Percentiles rank a stretch among this genome's conserved stretches.
These are phyloP conservation scores for Tetragonisca angustula DNA, from an alignment of 2,888 invertebrate genomes.

Conservation along the genomic window DNA sequence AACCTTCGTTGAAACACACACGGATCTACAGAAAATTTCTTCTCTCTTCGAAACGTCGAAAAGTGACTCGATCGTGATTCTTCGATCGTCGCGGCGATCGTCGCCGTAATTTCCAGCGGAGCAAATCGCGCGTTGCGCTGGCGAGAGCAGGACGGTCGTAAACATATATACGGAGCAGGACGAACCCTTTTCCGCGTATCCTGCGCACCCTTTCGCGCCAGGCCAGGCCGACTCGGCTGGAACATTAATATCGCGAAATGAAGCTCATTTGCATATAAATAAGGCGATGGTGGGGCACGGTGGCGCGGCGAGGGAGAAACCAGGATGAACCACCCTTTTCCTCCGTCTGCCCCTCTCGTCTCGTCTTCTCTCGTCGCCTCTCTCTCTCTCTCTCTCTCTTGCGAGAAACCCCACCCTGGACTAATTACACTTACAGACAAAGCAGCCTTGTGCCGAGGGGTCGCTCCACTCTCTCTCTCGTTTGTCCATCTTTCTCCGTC, in stretches of 20 bases:
- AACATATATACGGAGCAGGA: conserved; percentile 79
- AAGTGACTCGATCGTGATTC: neutral
- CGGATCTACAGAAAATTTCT: neutral
- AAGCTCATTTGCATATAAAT: conserved; percentile 96
- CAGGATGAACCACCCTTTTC: conserved; percentile 78
- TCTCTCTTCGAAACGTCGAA: neutral
- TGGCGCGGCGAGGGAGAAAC: conserved; percentile 71
- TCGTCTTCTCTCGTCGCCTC: conserved; percentile 10
- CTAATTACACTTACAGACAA: conserved; percentile 84
- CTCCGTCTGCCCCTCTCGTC: conserved; percentile 53
- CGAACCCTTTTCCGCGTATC: conserved; percentile 81
- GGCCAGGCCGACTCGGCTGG: conserved; percentile 78
- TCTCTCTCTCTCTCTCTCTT: conserved; percentile 54
- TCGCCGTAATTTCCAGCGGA: conserved; percentile 56
- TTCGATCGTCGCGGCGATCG: conserved; percentile 26
- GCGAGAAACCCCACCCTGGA: conserved; percentile 79
- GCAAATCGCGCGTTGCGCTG: conserved; percentile 59
- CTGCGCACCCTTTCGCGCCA: conserved; percentile 72
- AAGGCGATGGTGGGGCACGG: conserved; percentile 86
- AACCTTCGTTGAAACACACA: neutral
- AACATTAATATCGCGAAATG: conserved; percentile 95
- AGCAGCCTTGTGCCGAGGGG: conserved; percentile 80
- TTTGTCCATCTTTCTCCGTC: conserved; percentile 16
- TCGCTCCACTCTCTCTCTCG: conserved; percentile 68
- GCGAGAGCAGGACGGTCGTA: conserved; percentile 75